Conservation (phyloP, 1,140 invertebrate genomes). For the Philaenus spumarius region DNA sequence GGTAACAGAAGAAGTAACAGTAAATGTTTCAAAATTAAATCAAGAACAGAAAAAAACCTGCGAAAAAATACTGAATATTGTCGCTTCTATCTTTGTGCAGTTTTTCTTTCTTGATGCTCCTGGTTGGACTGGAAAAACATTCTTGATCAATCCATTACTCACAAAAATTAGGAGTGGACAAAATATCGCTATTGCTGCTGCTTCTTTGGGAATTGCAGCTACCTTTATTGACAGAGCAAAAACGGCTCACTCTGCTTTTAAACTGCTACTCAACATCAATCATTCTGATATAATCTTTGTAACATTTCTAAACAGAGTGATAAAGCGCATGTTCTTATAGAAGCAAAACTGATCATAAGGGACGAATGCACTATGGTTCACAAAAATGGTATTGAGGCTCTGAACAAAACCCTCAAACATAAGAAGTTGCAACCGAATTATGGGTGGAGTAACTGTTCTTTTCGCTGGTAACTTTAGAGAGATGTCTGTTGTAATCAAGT, state of each 20-base stretch:
- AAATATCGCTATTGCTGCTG: conserved; percentile 34
- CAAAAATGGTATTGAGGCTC: conserved; percentile 23
- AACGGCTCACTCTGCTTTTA: conserved; percentile 40
- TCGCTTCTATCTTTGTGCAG: too few relatives aligned
- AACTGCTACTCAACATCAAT: conserved; percentile 30
- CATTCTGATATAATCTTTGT: conserved; percentile 15
- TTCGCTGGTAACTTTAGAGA: too few relatives aligned
- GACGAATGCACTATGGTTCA: conserved; percentile 24
- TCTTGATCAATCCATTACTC: conserved; percentile 26
- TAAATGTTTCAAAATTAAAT: too few relatives aligned
- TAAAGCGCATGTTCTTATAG: conserved; percentile 24
- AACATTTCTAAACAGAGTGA: conserved; percentile 28
- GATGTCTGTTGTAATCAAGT: too few relatives aligned
- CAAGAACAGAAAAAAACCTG: too few relatives aligned
- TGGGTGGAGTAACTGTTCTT: too few relatives aligned
- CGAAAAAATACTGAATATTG: too few relatives aligned
- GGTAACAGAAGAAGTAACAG: too few relatives aligned
- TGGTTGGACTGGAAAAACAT: conserved; percentile 30
- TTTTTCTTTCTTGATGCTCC: conserved; percentile 22
- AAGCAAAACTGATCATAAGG: conserved; percentile 31
- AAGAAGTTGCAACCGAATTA: too few relatives aligned
- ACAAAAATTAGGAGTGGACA: conserved; percentile 24
- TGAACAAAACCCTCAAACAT: conserved; percentile 29
- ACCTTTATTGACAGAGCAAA: conserved; percentile 37
- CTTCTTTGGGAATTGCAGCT: conserved; percentile 41